phyloP scores from a whole-genome alignment of 2,113 vertebrate species.

The Anarhynchus alexandrinus region DNA sequence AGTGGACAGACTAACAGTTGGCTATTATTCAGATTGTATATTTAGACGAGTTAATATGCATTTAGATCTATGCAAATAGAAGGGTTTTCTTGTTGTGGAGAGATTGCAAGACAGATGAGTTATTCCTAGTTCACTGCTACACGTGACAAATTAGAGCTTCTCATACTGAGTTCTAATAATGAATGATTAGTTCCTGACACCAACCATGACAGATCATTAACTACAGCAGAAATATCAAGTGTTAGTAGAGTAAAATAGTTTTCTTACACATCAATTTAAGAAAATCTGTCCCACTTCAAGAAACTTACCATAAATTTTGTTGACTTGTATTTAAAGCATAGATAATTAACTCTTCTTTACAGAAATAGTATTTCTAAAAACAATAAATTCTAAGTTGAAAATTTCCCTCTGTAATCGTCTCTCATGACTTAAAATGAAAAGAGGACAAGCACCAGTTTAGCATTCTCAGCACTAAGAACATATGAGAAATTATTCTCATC shows the following conservation, averaged over 20 bases:
- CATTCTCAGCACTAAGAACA: constrained; percentile 34
- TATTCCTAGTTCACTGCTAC: constrained; percentile 11
- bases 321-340: constrained; percentile 46
- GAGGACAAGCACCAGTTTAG: constrained; percentile 52
- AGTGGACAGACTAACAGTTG: not conserved
- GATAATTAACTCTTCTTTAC: constrained; percentile 64
- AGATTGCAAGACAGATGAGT: not conserved
- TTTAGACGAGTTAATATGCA: constrained; percentile 15
- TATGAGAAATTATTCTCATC: constrained; percentile 54
- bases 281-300: constrained; percentile 29
- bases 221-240: not conserved
- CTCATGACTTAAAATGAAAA: constrained; percentile 62
- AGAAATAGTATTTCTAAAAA: constrained; percentile 27
- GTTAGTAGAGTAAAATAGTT: not conserved
- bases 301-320: constrained; percentile 41
- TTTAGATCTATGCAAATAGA: not conserved
- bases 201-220: not conserved
- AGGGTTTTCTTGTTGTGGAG: not conserved
- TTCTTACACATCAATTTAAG: not conserved
- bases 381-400: constrained; percentile 60
- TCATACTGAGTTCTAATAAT: constrained; percentile 2
- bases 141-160: not conserved
- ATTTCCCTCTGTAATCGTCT: constrained; percentile 42
- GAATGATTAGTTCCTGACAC: constrained; percentile 8
- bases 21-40: not conserved